These are phyloP conservation scores for Burhinus bistriatus DNA, from an alignment of 2,113 vertebrate genomes.

Conservation along the genomic window DNA sequence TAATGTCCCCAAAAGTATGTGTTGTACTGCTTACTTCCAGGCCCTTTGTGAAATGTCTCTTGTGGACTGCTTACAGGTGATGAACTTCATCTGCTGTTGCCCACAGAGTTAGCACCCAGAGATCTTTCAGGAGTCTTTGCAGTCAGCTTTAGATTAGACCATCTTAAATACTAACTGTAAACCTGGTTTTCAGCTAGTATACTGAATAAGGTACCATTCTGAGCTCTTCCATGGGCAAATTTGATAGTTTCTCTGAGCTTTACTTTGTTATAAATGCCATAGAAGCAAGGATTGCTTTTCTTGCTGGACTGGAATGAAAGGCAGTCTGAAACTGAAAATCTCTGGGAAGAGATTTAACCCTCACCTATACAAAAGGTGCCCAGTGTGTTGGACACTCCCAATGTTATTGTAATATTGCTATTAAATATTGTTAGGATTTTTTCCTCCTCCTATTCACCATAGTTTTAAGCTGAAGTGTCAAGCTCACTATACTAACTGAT, in stretches of 20 bases:
- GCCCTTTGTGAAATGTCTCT: neutral
- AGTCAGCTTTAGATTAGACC: neutral
- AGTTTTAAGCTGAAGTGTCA: neutral
- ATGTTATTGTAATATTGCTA: neutral
- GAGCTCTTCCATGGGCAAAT: neutral
- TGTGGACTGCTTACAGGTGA: neutral
- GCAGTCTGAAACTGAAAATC: neutral
- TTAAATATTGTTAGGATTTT: neutral
- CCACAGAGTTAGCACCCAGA: neutral
- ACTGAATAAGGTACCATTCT: neutral
- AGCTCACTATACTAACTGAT: neutral
- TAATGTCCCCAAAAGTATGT: neutral
- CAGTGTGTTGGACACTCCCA: neutral
- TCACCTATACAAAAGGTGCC: neutral
- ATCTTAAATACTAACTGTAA: neutral
- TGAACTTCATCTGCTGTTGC: neutral
- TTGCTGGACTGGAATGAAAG: neutral
- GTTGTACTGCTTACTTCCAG: neutral
- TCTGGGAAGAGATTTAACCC: neutral
- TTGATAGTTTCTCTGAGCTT: neutral
- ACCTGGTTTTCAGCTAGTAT: neutral
- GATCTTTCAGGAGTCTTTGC: neutral
- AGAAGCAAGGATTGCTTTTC: neutral
- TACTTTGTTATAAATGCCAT: neutral
- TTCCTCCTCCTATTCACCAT: neutral